Conservation (phyloP, 2,888 invertebrate genomes). For the Ariolimax columbianus region DNA sequence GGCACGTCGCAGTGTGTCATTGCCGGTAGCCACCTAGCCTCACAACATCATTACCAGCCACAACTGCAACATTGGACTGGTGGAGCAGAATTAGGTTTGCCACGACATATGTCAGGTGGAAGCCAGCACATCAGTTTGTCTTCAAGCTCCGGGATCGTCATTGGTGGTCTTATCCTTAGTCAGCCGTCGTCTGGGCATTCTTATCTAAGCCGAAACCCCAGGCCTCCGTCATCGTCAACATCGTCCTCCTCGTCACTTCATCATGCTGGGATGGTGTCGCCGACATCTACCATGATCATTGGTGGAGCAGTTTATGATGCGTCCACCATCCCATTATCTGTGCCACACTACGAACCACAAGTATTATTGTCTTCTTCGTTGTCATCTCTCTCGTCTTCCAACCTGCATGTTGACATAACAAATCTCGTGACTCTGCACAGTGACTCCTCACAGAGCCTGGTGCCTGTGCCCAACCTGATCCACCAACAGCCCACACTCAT, state of each 20-base stretch:
- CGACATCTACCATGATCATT: conserved; percentile 38
- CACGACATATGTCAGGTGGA: conserved; percentile 25
- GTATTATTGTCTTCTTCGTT: conserved; percentile 48
- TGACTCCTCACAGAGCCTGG: conserved; percentile 17
- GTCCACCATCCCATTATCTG: conserved; percentile 15
- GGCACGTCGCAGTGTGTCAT: conserved; percentile 18
- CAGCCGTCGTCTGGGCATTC: conserved; percentile 43
- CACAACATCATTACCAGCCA: conserved; percentile 60
- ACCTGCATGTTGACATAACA: conserved; percentile 51
- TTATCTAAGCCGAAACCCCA: conserved; percentile 35
- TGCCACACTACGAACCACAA: conserved; percentile 40
- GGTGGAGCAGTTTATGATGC: conserved; percentile 42
- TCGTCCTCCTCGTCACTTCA: conserved; percentile 53
- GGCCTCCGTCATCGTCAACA: conserved; percentile 48
- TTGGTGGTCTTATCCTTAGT: conserved; percentile 38
- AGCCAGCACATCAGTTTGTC: conserved; percentile 9
- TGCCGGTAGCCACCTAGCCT: conserved; percentile 1
- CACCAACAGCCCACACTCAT: conserved; percentile 26
- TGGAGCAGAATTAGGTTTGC: not conserved
- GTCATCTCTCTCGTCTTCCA: conserved; percentile 46
- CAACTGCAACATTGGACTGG: conserved; percentile 57
- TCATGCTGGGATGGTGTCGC: conserved; percentile 27
- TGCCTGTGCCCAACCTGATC: not conserved
- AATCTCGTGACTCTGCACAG: conserved; percentile 14
- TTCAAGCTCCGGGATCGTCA: conserved; percentile 31